Evolutionary conservation across 2,888 invertebrate species (phyloP).

Genomic region (Erebia ligea): DNA sequence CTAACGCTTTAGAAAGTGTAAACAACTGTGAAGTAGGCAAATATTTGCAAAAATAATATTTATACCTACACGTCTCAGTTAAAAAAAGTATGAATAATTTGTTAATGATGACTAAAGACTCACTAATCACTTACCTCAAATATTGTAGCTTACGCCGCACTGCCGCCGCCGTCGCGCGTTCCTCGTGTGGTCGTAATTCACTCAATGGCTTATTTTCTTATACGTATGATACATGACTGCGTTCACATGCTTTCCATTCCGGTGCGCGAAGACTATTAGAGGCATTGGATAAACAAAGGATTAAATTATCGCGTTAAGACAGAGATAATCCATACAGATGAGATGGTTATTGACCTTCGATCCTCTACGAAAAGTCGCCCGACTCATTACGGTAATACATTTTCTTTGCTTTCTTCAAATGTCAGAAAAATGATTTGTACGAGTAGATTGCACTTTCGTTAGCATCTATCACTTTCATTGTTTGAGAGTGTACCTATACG

Average conservation of each 20-base stretch:
- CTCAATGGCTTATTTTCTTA: constrained; percentile 75
- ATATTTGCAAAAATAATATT: constrained; percentile 1
- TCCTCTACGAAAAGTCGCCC: constrained; percentile 48
- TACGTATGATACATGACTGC: constrained; percentile 76
- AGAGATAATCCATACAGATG: constrained; percentile 78
- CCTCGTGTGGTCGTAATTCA: constrained; percentile 62
- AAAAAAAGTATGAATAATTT: constrained; percentile 53
- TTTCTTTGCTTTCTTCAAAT: constrained; percentile 25
- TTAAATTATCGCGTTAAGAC: constrained; percentile 79
- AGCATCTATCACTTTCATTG: neutral
- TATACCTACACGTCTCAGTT: constrained; percentile 17
- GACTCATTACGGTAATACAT: constrained; percentile 42
- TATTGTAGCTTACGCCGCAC: constrained; percentile 54
- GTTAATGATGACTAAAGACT: constrained; percentile 42
- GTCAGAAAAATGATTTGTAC: constrained; percentile 22
- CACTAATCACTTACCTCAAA: constrained; percentile 49
- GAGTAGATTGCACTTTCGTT: neutral
- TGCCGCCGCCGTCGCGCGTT: constrained; percentile 47
- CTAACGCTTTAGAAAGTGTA: neutral
- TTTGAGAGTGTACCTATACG: neutral
- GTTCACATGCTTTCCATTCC: constrained; percentile 66
- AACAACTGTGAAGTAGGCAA: neutral
- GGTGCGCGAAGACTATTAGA: constrained; percentile 75
- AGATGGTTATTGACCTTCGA: constrained; percentile 78
- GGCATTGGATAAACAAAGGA: constrained; percentile 80